Base-by-base conservation (phyloP, 2,888 invertebrate genomes). In the Pheosia tremula region DNA sequence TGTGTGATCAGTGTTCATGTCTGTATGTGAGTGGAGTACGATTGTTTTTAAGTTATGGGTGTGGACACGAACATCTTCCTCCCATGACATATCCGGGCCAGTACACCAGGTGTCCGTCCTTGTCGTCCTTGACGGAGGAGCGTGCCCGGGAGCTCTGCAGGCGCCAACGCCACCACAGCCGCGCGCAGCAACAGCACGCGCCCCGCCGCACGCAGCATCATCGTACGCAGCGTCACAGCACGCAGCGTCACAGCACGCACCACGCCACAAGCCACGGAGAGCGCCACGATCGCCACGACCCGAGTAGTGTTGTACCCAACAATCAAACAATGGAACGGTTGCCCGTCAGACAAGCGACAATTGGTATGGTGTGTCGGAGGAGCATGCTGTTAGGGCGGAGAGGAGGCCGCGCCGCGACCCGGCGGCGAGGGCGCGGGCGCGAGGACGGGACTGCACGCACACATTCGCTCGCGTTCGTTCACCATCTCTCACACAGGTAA, bases 31-130 rank as follows among this genome's bases (percentile, higher is more conserved):
- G 68, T 72, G 72, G 74, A 72, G 78, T 78, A 81, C 81, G 80
- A 77, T 81, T 81, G 78, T 81, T 88, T 81, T 88, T 84, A 88
- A 90, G 89, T 87, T 89, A 89, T 89, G 88, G 74, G 83, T 94
- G 95, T 96, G 96, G 96, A 97, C 97, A 98, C 98, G 97, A 97
- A 98, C 99, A 99, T 98, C 99, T 97, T 96, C 98, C 97, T 96
- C 98, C 98, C 95, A 99, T 98, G 95, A 98, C 96, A 96, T 99
- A 99, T 95, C 99, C 99, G 95, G 97, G 96, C 95, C 97, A 97
- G 97, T 99, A 99, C 95, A 99, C 97, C 95, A 99, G 98, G 95
- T 99, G 99, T 95, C 99, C 99, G 95, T 99, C 99, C 95, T 97
- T 97, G 96, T 99, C 99, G 96, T 99, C 99, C 96, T 98, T 98